A percentile compares a stretch with the other conserved stretches of the same genome.
Conservation (phyloP, 2,797 vertebrate genomes). For the Erithacus rubecula region DNA sequence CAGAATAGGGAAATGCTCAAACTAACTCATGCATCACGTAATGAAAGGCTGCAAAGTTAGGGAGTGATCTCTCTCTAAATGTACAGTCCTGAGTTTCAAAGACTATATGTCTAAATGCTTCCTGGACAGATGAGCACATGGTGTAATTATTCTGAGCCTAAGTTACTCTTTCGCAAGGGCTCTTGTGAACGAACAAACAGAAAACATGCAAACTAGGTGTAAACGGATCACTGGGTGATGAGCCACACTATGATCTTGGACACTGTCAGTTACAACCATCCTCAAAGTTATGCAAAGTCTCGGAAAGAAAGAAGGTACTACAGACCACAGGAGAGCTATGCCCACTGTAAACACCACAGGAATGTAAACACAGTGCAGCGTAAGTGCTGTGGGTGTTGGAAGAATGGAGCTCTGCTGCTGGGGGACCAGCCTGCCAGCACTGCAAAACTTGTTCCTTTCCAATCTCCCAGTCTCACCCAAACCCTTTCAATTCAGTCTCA, state of each 20-base stretch:
- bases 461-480: constrained; percentile 41
- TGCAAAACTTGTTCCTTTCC: constrained; percentile 51
- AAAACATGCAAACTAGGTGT: neutral
- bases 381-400: neutral
- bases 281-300: neutral
- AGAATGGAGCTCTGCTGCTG: constrained; percentile 22
- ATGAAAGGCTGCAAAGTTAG: neutral
- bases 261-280: neutral
- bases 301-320: neutral
- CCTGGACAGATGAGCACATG: accelerated
- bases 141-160: neutral
- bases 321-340: neutral
- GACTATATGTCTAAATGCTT: neutral
- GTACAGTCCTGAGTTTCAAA: neutral
- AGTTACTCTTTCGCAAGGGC: neutral
- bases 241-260: neutral
- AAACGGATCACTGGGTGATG: neutral
- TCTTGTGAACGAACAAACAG: neutral
- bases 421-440: neutral
- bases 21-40: neutral
- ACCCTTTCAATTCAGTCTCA: constrained; percentile 66
- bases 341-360: neutral
- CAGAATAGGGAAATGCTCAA: neutral
- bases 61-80: neutral
- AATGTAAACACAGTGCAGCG: neutral